Evolutionary conservation across 2,888 invertebrate species (phyloP), one percentile per base, ranked within the genome.

Genomic region (Polymixis lichenea): DNA sequence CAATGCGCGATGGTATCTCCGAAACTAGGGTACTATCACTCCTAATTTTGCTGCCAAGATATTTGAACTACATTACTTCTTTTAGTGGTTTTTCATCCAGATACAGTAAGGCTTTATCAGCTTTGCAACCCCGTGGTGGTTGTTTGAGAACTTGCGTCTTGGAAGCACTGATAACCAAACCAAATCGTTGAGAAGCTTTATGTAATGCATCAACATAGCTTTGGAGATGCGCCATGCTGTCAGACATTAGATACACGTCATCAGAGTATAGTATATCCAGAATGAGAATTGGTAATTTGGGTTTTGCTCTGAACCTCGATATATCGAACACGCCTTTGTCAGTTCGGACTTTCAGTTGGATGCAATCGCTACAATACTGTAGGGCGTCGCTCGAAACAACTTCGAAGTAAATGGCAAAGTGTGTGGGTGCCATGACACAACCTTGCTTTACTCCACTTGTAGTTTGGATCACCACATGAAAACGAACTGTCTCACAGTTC

Each of bases 401-500:
- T 2, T 19, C 51, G 22, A 58, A 69, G 19, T 38, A 38, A 38
- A 53, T 69, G 25, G 58, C 49, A 49, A 49, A 49, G 46, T 15
- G 49, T 49, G 17, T 49, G 49, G 49, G 68, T n/a, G 68, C 56
- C 43, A 68, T 68, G 19, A 43, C 43, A 22, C 56, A 56, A 19
- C 55, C 68, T 15, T 68, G 43, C 8, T 68, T 43, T n/a, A 68
- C 56, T n/a, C 38, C 68, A 25, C 56, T 56, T 15, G 68, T 66
- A 17, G 56, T n/a, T 19, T 22, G 68, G 38, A 68, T 43, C 13
- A 56, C 43, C 43, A 38, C 25, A n/a, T 56, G 25, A n/a, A n/a
- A n/a, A n/a, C n/a, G n/a, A n/a, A n/a, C n/a, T n/a, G n/a, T n/a
- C n/a, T n/a, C n/a, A n/a, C 43, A 68, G 56, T 8, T 68, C 56